Evolutionary conservation across 2,113 vertebrate species (phyloP).

Genomic region (Syngnathoides biaculeatus): DNA sequence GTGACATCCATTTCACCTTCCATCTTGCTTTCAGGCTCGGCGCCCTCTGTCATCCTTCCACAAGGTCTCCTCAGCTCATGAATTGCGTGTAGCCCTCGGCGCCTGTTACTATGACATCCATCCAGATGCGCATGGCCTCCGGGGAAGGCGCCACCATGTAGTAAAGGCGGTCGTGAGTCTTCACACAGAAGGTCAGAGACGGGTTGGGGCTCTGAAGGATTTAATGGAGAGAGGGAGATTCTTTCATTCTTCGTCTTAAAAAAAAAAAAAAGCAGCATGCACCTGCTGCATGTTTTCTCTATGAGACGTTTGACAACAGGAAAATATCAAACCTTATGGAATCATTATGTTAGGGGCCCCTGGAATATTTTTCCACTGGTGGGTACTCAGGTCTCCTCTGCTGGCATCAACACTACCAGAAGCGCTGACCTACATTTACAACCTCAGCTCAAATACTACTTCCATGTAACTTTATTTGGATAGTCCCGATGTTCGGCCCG

Average conservation of each 20-base stretch:
- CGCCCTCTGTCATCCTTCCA: constrained; percentile 13
- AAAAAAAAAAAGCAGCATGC: constrained; percentile 16
- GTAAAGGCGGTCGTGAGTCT: constrained; percentile 95
- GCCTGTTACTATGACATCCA: constrained; percentile 88
- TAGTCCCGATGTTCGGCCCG: too few species aligned
- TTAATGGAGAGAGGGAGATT: background rate
- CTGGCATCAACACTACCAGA: too few species aligned
- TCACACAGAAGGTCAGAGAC: constrained; percentile 92
- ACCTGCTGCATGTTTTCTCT: constrained; percentile 42
- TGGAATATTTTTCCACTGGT: too few species aligned
- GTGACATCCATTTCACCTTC: constrained; percentile 11
- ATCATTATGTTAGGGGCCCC: background rate
- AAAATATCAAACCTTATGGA: background rate
- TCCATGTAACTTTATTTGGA: too few species aligned
- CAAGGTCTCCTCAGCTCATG: constrained; percentile 78
- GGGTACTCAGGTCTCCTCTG: too few species aligned
- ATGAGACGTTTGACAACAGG: constrained; percentile 10
- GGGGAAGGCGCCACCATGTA: constrained; percentile 93
- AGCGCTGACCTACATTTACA: too few species aligned
- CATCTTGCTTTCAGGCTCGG: constrained; percentile 22
- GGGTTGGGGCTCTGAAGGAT: constrained; percentile 86
- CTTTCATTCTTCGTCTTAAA: constrained; percentile 18
- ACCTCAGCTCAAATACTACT: too few species aligned
- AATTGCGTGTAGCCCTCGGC: constrained; percentile 97
- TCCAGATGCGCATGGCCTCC: constrained; percentile 90